Evolutionary conservation across 2,113 vertebrate species (phyloP), one percentile per base, ranked within the genome.

Genomic region (Baryphthengus martii): DNA sequence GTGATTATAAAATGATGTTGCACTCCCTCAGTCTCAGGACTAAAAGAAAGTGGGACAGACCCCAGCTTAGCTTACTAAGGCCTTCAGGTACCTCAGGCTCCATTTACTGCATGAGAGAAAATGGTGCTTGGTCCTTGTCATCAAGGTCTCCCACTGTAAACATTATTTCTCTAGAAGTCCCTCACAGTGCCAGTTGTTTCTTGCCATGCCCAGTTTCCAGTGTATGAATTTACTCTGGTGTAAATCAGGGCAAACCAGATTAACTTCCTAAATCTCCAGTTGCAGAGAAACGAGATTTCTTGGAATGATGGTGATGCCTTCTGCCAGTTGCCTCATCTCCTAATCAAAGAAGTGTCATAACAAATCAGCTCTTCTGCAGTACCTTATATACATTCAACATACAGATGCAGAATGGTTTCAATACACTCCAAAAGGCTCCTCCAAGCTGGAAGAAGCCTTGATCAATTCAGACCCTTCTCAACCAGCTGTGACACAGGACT

Each of bases 401-500:
- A 45, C 37, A 77, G 59, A 76, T 31, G 53, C 78, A 74, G 65
- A 84, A 90, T 55, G 80, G 58, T 91, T 93, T 81, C 88, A 91
- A 49, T 56, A 49, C 55, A 26, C 47, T 76, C 85, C 39, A 74
- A 79, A 94, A 80, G 13, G 18, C 53, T 95, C 79, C 87, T 96
- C 68, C 42, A 25, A 93, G 49, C 44, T 91, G 85, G 68, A 89
- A 75, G 79, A 91, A 77, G 40, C 85, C 93, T 94, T 94, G 95
- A 96, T 91, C 84, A 85, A 19, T 49, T 74, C 79, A 86, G 55
- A 63, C 11, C 84, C 73, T 81, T 89, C 94, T 74, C 93, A 89
- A 77, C 45, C 62, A 89, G 79, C 75, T 89, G 83, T 90, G 93
- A 97, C 93, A 94, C 76, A 91, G 79, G 65, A 63, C n/a, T 94